A percentile compares a stretch with the other conserved stretches of the same genome.
Conservation (phyloP, 2,797 vertebrate species). For the Adelosebastes latens region DNA sequence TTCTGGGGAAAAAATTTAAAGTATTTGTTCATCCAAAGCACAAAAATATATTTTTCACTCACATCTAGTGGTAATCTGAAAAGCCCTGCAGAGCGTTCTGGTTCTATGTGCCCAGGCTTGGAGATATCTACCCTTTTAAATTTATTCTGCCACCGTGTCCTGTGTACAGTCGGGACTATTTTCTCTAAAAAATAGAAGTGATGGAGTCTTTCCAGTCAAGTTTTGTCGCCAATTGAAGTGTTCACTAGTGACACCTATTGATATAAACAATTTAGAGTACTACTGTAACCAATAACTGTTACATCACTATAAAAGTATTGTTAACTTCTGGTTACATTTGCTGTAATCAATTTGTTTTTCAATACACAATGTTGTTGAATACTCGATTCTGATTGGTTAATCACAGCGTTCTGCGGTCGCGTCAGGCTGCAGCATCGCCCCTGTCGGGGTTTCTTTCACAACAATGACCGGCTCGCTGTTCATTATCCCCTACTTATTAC, state of each 20-base stretch:
- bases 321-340: neutral
- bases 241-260: neutral
- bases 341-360: neutral
- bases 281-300: neutral
- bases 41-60: neutral
- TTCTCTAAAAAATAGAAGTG: neutral
- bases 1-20: neutral
- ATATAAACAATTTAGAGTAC: neutral
- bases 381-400: no score
- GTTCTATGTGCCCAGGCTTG: neutral
- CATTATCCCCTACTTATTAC: no score
- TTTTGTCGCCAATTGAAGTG: neutral
- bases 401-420: no score
- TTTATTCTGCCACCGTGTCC: neutral
- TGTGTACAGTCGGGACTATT: neutral
- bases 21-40: slow-evolving; percentile 9
- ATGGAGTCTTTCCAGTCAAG: neutral
- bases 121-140: neutral
- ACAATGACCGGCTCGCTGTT: no score
- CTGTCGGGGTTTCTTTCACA: no score
- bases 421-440: no score
- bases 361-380: neutral
- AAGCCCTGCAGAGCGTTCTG: neutral
- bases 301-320: neutral
- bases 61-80: neutral